These are phyloP conservation scores for Laticauda laticaudata DNA, from an alignment of 2,113 vertebrate species.

Conservation along the genomic window DNA sequence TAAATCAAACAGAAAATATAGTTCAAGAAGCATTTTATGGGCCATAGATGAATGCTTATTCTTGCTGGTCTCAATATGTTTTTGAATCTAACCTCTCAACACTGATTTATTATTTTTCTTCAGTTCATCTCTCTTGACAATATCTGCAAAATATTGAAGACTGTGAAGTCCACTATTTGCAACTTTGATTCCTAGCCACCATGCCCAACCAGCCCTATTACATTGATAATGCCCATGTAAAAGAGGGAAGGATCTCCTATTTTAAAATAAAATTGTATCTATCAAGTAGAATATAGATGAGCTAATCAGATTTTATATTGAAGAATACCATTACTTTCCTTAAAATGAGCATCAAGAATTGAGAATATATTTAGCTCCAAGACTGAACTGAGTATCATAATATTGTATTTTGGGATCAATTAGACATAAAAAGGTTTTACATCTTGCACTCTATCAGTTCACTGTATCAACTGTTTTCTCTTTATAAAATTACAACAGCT, in stretches of 20 bases:
- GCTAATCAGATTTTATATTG: not conserved
- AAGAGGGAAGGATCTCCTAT: not conserved
- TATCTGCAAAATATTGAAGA: not conserved
- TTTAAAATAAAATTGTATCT: not conserved
- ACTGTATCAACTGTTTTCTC: not conserved
- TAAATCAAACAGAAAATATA: not conserved
- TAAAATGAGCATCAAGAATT: not conserved
- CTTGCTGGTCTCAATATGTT: not conserved
- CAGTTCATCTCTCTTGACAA: not conserved
- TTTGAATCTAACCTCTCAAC: not conserved
- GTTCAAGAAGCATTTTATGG: not conserved
- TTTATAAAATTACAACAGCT: not conserved
- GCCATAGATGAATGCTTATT: not conserved
- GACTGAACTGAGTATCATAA: not conserved
- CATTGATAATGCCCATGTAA: not conserved
- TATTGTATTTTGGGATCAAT: not conserved
- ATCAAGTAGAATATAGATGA: not conserved
- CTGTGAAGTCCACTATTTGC: not conserved
- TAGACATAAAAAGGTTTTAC: not conserved
- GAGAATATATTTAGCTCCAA: not conserved
- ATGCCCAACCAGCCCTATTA: not conserved
- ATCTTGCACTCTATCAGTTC: not conserved
- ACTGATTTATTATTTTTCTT: not conserved
- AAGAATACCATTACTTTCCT: not conserved
- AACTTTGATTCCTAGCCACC: not conserved